These are phyloP conservation scores for Sepiola atlantica DNA, from an alignment of 2,888 invertebrate species.

Conservation along the genomic window DNA sequence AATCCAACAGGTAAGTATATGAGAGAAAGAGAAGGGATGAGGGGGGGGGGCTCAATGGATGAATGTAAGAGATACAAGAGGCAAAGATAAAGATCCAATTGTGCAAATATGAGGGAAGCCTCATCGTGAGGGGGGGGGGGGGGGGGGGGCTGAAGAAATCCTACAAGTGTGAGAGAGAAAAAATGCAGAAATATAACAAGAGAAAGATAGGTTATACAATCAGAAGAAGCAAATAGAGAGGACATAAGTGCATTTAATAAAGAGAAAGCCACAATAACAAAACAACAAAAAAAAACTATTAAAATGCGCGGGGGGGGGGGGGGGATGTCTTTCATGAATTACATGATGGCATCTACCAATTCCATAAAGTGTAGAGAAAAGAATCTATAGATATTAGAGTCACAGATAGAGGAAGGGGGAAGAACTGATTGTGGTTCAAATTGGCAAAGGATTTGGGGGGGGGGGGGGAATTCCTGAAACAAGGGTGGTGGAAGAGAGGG, in stretches of 20 bases:
- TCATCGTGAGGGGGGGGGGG: neutral
- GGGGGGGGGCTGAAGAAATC: too few species aligned
- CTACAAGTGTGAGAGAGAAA: neutral
- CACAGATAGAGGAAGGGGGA: neutral
- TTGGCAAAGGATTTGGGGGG: neutral
- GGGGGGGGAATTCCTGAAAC: neutral
- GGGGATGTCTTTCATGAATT: neutral
- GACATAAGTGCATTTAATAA: neutral
- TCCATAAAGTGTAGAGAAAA: neutral
- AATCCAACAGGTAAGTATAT: too few species aligned
- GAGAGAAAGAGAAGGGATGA: neutral
- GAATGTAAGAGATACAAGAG: neutral
- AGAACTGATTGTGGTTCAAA: neutral
- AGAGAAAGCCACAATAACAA: neutral
- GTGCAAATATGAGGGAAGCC: neutral
- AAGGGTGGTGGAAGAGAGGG: neutral
- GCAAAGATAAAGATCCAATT: neutral
- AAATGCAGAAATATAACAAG: neutral
- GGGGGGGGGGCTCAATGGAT: neutral
- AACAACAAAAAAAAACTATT: neutral
- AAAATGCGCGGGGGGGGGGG: neutral
- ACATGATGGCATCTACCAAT: neutral
- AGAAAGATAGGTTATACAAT: neutral
- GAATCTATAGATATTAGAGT: slow-evolving; percentile 4
- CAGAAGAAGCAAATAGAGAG: neutral